These are phyloP conservation scores for Takifugu rubripes DNA, from an alignment of 2,797 vertebrate genomes.

Conservation along the genomic window DNA sequence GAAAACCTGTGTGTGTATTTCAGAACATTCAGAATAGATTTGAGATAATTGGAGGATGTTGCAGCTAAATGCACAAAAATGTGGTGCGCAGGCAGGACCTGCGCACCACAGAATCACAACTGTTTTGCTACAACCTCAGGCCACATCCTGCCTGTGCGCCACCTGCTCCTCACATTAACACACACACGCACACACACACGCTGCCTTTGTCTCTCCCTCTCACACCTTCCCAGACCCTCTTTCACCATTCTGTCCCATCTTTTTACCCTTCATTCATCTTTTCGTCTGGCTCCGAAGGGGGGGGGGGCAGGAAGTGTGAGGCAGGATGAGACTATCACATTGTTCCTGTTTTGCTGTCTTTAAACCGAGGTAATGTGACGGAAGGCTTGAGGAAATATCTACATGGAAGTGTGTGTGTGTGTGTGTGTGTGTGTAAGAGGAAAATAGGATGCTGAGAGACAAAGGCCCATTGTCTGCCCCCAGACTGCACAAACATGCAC, in stretches of 20 bases:
- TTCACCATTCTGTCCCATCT: background rate
- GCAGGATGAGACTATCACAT: constrained; percentile 83
- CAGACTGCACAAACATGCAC: constrained; percentile 55
- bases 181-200: constrained; percentile 1
- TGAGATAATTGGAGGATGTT: too few relatives aligned
- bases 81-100: constrained; percentile 6
- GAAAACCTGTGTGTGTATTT: background rate
- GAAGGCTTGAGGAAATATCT: constrained; percentile 53
- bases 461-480: constrained; percentile 68
- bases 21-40: too few relatives aligned
- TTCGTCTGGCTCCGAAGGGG: constrained; percentile 2
- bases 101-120: constrained; percentile 1
- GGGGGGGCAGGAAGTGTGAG: constrained; percentile 59
- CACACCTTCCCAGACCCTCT: background rate
- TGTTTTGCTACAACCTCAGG: constrained; percentile 19
- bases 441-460: constrained; percentile 67
- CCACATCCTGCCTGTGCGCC: constrained; percentile 15
- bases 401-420: constrained; percentile 12
- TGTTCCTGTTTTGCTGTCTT: constrained; percentile 91
- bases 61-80: background rate
- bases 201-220: background rate
- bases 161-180: background rate
- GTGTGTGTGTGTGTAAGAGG: constrained; percentile 33
- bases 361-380: constrained; percentile 67
- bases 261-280: constrained; percentile 24